Conservation (phyloP, 2,888 invertebrate species). For the Phaonia tiefii region DNA sequence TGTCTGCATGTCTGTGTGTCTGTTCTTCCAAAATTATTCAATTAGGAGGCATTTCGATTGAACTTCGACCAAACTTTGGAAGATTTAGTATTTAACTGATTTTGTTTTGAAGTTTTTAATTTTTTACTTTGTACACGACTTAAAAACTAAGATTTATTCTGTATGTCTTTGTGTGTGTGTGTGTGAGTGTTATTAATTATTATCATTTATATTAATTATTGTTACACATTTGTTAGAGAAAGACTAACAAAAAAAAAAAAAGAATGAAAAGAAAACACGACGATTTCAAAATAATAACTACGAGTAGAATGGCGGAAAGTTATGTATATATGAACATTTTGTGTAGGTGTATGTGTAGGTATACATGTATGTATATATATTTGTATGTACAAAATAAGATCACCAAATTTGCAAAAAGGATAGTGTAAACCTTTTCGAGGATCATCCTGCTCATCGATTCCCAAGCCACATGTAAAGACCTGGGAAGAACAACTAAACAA, state of each 20-base stretch:
- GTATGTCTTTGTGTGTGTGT: no score
- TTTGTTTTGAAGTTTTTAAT: constrained; percentile 43
- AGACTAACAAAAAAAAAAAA: neutral
- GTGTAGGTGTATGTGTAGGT: no score
- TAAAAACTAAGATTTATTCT: constrained; percentile 47
- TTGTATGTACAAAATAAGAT: no score
- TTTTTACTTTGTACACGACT: constrained; percentile 61
- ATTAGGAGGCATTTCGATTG: constrained; percentile 48
- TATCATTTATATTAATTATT: constrained; percentile 61
- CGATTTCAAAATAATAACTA: neutral
- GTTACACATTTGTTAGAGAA: constrained; percentile 50
- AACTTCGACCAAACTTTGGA: constrained; percentile 51
- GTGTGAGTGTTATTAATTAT: constrained; percentile 38
- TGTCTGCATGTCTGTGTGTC: neutral
- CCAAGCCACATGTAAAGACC: no score
- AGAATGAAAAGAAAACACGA: neutral
- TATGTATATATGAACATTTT: no score
- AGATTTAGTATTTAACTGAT: constrained; percentile 34
- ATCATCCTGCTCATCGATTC: no score
- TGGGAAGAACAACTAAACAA: no score
- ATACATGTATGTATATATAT: no score
- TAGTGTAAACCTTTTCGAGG: no score
- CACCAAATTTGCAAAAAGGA: neutral
- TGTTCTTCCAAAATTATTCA: constrained; percentile 23
- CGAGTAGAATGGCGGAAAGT: neutral